Percentiles rank a stretch among this genome's conserved stretches.
Evolutionary conservation across 2,888 invertebrate genomes (phyloP).

Genomic region (Theodoxus fluviatilis): DNA sequence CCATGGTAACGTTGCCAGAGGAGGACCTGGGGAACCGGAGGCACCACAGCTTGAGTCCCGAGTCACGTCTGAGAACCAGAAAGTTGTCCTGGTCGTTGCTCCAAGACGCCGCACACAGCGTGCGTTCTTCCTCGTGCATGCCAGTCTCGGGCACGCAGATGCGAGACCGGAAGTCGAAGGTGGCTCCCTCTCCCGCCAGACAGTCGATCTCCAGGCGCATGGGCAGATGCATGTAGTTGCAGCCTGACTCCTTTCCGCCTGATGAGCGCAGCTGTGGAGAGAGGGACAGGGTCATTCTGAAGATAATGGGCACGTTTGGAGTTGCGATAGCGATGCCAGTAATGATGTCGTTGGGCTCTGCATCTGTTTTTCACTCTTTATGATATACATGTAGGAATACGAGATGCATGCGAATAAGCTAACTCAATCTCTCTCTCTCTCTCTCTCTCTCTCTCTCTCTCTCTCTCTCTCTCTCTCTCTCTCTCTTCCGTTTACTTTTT

Average conservation of each 20-base stretch:
- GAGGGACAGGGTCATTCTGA: too few relatives aligned
- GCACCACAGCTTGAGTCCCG: constrained; percentile 43
- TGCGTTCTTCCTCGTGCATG: constrained; percentile 42
- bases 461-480: too few relatives aligned
- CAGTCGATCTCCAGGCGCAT: constrained; percentile 59
- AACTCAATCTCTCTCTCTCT: too few relatives aligned
- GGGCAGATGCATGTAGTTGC: constrained; percentile 52
- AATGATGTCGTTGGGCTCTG: too few relatives aligned
- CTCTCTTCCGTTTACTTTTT: too few relatives aligned
- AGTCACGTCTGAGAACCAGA: constrained; percentile 38
- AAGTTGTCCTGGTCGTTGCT: constrained; percentile 39
- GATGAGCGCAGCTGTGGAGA: too few relatives aligned
- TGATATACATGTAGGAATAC: too few relatives aligned
- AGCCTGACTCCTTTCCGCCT: constrained; percentile 40
- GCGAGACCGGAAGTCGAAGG: constrained; percentile 44
- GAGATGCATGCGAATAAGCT: constrained; percentile 20
- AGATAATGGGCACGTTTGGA: too few relatives aligned
- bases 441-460: too few relatives aligned
- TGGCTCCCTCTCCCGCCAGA: constrained; percentile 51
- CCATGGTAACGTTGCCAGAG: constrained; percentile 20
- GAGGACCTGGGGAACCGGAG: constrained; percentile 37
- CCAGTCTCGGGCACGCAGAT: constrained; percentile 40
- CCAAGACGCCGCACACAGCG: constrained; percentile 48
- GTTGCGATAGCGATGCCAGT: too few relatives aligned
- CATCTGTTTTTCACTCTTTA: too few relatives aligned